Base-by-base conservation (phyloP, 2,113 vertebrate species). In the Plectropomus leopardus region DNA sequence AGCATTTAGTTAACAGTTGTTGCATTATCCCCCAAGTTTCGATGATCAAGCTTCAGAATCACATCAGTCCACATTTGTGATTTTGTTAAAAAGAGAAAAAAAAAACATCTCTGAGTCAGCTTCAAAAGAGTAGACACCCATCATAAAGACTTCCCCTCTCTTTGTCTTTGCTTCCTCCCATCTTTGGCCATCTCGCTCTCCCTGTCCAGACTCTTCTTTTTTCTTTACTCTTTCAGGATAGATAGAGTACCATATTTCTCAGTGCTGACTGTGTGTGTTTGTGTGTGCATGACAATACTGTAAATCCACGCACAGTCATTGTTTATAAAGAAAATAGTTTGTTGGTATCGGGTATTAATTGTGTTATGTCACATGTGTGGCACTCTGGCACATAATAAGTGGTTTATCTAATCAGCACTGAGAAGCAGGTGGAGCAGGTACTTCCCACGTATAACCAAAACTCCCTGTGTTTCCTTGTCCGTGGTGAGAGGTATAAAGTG, bases 381-480 rank as follows among this genome's bases (percentile, higher is more conserved):
- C 42, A 17, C 8, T 14, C 3, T 24, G 21, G 26, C 59, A 42
- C 44, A 58, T 3, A 4, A 24, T 1, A 15, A 4, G 2, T 2
- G 2, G 4, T 23, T 19, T 4, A 32, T 44, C 3, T 0, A 4
- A 40, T 2, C 23, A 14, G 0, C 9, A 7, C 0, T 14, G 5
- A 21, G 1, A 3, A 75, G 50, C 75, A 6, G 72, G 83, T 76
- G 19, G 0, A 45, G 6, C 66, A 0, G 83, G 90, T 88, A 36
- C 65, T 88, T 87, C 84, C 76, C 80, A 34, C 3, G 11, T 0
- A 4, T 11, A 5, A 3, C n/a, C 24, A 45, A 59, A 67, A 47
- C 21, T 55, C 44, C 32, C 55, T 0, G 0, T 2, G 8, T 26
- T 42, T 61, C 74, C 64, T 44, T 21, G 17, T 50, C 4, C 13